Evolutionary conservation across 2,888 invertebrate species (phyloP).

Genomic region (Aleiodes testaceus): DNA sequence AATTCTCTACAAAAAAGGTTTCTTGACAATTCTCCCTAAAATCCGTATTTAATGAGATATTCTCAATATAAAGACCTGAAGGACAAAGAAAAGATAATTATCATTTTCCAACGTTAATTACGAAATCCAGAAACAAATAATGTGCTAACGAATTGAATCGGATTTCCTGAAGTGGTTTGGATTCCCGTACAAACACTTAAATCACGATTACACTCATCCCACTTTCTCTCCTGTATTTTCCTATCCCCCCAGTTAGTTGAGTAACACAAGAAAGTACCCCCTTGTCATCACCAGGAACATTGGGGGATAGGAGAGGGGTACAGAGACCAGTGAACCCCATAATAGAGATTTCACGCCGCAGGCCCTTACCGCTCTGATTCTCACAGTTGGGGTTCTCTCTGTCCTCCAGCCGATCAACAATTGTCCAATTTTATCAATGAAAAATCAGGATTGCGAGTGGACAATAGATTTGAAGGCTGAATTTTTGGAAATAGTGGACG

Average conservation of each 20-base stretch:
- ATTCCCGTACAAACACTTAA: slow-evolving; percentile 67
- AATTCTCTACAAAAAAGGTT: too few relatives aligned
- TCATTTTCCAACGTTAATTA: not conserved
- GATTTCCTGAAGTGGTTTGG: slow-evolving; percentile 37
- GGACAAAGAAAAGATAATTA: too few relatives aligned
- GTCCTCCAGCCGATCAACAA: slow-evolving; percentile 43
- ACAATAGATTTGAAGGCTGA: slow-evolving; percentile 38
- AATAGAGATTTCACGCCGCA: slow-evolving; percentile 73
- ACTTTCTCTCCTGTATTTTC: slow-evolving; percentile 38
- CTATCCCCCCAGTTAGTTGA: slow-evolving; percentile 16
- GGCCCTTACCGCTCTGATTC: slow-evolving; percentile 67
- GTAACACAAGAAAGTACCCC: slow-evolving; percentile 52
- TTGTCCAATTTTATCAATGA: slow-evolving; percentile 55
- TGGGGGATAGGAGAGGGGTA: slow-evolving; percentile 47
- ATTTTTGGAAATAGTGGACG: slow-evolving; percentile 51
- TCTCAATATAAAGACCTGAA: too few relatives aligned
- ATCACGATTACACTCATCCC: slow-evolving; percentile 68
- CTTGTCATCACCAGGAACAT: slow-evolving; percentile 60
- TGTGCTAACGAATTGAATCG: slow-evolving; percentile 16
- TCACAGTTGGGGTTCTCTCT: slow-evolving; percentile 70
- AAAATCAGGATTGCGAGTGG: not conserved
- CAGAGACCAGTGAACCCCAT: slow-evolving; percentile 60
- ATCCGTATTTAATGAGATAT: too few relatives aligned
- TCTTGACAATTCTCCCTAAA: too few relatives aligned
- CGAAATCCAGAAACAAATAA: not conserved